Percentiles rank a stretch among this genome's conserved stretches.
Evolutionary conservation across 1,140 invertebrate species (phyloP).

Genomic region (Zaprionus davidi): DNA sequence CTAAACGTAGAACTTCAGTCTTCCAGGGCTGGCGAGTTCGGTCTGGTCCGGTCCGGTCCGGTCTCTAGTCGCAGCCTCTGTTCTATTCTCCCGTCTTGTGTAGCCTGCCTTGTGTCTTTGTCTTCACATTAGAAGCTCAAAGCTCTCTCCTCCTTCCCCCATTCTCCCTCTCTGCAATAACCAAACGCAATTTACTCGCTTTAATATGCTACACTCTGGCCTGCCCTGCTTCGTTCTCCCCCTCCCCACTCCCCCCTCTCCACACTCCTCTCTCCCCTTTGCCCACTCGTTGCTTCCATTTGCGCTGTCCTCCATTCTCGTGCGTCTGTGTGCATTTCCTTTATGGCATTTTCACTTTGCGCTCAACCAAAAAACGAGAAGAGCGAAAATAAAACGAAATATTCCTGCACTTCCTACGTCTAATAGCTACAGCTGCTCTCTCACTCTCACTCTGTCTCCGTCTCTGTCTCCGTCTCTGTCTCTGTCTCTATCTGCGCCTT

Average conservation of each 20-base stretch:
- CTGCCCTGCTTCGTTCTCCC: background rate
- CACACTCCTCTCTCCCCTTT: background rate
- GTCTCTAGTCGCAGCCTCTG: background rate
- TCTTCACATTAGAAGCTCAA: slow-evolving; percentile 56
- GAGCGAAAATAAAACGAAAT: slow-evolving; percentile 16
- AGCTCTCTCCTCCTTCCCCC: background rate
- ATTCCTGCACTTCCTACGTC: slow-evolving; percentile 8
- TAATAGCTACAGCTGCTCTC: slow-evolving; percentile 2
- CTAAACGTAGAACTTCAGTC: slow-evolving; percentile 6
- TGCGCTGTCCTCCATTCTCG: slow-evolving; percentile 10
- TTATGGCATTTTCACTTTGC: slow-evolving; percentile 63
- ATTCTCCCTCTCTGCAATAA: background rate
- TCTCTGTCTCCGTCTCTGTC: background rate
- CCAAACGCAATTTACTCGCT: slow-evolving; percentile 54
- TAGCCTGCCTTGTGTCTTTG: slow-evolving; percentile 33
- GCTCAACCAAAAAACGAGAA: slow-evolving; percentile 20
- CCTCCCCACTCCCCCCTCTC: no score
- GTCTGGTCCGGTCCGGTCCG: background rate
- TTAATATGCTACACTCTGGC: slow-evolving; percentile 55
- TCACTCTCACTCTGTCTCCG: background rate
- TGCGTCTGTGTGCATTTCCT: slow-evolving; percentile 58
- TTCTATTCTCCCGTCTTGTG: background rate
- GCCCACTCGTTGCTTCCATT: slow-evolving; percentile 5
- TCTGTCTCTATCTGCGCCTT: background rate
- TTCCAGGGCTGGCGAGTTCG: slow-evolving; percentile 1